Percentiles rank a stretch among this genome's conserved stretches.
Conservation (phyloP, 2,113 vertebrate species). For the Heptranchias perlo region DNA sequence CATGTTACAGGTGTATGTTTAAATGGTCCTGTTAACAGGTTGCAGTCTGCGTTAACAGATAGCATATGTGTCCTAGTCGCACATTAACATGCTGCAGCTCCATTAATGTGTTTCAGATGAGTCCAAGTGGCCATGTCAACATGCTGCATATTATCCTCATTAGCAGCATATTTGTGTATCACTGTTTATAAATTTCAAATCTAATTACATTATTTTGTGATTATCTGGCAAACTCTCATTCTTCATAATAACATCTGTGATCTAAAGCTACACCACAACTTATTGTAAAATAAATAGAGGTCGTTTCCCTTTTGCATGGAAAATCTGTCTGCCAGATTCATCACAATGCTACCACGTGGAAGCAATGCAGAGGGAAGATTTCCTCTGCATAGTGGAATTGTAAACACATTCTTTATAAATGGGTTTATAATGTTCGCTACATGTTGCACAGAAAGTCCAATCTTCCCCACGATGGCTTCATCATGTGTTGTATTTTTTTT, state of each 20-base stretch:
- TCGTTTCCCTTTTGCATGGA: slow-evolving; percentile 14
- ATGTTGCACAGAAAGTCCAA: not conserved
- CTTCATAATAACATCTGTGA: not conserved
- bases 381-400: not conserved
- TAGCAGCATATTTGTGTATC: not conserved
- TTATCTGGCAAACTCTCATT: not conserved
- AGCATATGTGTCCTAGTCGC: not conserved
- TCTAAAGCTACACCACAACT: not conserved
- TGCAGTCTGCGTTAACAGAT: slow-evolving; percentile 12
- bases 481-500: not conserved
- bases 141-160: not conserved
- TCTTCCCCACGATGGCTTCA: not conserved
- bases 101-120: slow-evolving; percentile 29
- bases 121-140: not conserved
- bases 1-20: not conserved
- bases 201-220: not conserved
- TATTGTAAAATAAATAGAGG: slow-evolving; percentile 7
- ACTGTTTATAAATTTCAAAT: slow-evolving; percentile 31
- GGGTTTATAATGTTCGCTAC: not conserved
- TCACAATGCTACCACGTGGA: not conserved
- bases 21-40: slow-evolving; percentile 27
- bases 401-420: not conserved
- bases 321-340: slow-evolving; percentile 1
- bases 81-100: slow-evolving; percentile 3
- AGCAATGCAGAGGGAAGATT: not conserved